These are phyloP conservation scores for Vireo altiloquus DNA, from an alignment of 2,113 vertebrate genomes.

Conservation along the genomic window DNA sequence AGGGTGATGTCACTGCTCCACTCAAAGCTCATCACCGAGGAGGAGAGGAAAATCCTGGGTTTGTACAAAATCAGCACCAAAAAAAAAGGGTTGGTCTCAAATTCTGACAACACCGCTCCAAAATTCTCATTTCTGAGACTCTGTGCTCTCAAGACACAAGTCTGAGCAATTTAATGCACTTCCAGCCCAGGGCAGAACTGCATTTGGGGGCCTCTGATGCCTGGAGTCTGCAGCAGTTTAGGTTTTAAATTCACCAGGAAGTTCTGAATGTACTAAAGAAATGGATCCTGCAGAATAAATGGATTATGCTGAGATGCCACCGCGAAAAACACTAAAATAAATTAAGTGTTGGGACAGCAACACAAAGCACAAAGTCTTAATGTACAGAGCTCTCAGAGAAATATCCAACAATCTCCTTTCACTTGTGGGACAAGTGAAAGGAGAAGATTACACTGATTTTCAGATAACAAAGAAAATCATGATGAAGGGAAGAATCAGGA, in stretches of 20 bases:
- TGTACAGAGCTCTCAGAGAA: neutral
- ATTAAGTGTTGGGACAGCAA: neutral
- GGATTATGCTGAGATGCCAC: neutral
- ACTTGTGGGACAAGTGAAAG: neutral
- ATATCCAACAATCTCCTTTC: neutral
- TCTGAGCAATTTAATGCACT: neutral
- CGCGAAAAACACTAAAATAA: neutral
- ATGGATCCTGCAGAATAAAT: neutral
- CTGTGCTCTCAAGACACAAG: neutral
- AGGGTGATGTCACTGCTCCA: neutral
- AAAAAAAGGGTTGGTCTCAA: neutral
- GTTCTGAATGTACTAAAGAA: neutral
- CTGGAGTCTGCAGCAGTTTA: neutral
- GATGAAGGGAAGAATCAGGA: neutral
- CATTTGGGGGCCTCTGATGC: neutral
- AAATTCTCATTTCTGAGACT: neutral
- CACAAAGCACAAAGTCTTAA: neutral
- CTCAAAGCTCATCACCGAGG: neutral
- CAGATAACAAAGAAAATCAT: neutral
- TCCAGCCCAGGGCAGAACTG: neutral
- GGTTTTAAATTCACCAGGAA: neutral
- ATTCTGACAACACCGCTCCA: neutral
- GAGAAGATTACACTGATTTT: neutral
- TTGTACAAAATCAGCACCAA: neutral
- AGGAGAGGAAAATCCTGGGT: neutral